Conservation (phyloP, 2,888 invertebrate genomes). For the Portevinia maculata region DNA sequence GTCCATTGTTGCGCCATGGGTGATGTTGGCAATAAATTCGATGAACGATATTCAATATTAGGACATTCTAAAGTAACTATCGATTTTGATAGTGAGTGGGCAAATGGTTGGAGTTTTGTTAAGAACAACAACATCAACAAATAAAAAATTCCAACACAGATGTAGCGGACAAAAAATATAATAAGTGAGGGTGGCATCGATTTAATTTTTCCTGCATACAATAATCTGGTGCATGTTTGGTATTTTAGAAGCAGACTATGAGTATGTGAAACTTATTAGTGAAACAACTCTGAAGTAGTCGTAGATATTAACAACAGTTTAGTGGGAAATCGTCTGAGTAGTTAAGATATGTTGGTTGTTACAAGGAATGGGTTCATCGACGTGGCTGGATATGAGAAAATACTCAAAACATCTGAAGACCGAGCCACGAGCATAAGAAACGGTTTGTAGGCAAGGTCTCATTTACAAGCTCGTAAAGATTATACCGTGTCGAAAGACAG, state of each 20-base stretch:
- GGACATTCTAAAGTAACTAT: conserved; percentile 34
- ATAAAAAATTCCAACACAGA: neutral
- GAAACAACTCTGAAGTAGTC: neutral
- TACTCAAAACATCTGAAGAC: no score
- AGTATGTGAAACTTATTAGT: no score
- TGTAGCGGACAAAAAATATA: neutral
- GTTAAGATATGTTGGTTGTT: no score
- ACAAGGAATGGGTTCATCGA: no score
- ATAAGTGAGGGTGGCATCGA: neutral
- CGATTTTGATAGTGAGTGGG: conserved; percentile 18
- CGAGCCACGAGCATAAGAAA: no score
- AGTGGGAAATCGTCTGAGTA: neutral
- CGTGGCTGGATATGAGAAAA: no score
- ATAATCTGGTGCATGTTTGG: neutral
- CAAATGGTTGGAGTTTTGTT: neutral
- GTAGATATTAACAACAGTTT: neutral
- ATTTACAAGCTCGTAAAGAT: no score
- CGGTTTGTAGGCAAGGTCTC: no score
- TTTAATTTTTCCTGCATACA: neutral
- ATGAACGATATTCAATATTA: conserved; percentile 33
- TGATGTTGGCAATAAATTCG: conserved; percentile 46
- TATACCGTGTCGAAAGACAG: no score
- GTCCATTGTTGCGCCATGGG: conserved; percentile 10
- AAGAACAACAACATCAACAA: no score
- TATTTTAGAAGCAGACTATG: neutral